These are phyloP conservation scores for Apotomis turbidana DNA, from an alignment of 2,888 invertebrate genomes.

Conservation along the genomic window DNA sequence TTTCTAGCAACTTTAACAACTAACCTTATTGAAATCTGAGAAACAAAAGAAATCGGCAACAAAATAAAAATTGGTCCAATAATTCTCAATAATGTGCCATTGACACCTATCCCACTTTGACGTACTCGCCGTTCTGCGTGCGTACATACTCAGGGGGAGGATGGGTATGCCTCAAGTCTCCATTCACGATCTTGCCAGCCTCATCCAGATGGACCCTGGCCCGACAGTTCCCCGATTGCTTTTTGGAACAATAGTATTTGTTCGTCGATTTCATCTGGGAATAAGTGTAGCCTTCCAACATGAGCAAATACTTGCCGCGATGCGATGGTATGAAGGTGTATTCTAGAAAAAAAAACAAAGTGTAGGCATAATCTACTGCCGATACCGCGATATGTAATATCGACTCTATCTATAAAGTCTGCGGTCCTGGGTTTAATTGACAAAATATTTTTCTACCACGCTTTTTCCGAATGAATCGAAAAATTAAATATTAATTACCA, in stretches of 20 bases:
- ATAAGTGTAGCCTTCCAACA: conserved; percentile 44
- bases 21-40: too few species aligned
- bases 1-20: too few species aligned
- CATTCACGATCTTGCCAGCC: conserved; percentile 1
- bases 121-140: conserved; percentile 1
- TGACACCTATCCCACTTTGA: conserved; percentile 5
- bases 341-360: conserved; percentile 1
- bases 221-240: conserved; percentile 45
- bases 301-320: conserved; percentile 42
- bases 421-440: too few species aligned
- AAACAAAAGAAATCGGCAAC: too few species aligned
- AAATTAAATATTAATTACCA: too few species aligned
- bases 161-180: conserved; percentile 12
- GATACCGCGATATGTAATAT: too few species aligned
- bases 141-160: conserved; percentile 16
- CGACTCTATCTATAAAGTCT: too few species aligned
- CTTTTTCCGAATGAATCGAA: too few species aligned
- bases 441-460: too few species aligned
- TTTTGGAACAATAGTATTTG: conserved; percentile 42
- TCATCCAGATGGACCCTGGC: conserved; percentile 50
- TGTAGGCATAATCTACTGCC: too few species aligned
- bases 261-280: conserved; percentile 29
- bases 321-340: conserved; percentile 34
- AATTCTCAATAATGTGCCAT: too few species aligned
- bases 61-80: too few species aligned